These are phyloP conservation scores for Drosophila greeni DNA, from an alignment of 2,888 invertebrate genomes.

Conservation along the genomic window DNA sequence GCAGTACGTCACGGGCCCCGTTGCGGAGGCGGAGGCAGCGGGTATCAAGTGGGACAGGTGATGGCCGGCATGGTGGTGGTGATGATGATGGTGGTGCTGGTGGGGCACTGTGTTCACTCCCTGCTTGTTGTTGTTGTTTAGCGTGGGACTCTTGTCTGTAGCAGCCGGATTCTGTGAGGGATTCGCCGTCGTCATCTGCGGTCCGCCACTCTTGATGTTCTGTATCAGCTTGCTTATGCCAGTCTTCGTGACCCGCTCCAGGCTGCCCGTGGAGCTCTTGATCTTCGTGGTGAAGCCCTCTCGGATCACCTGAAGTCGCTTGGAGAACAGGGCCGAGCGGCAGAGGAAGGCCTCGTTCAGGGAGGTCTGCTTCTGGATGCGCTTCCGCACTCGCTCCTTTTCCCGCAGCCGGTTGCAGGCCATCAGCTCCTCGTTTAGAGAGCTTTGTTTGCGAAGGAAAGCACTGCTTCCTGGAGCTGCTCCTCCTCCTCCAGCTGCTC, in stretches of 20 bases:
- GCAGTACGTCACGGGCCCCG: conserved; percentile 74
- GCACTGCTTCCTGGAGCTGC: conserved; percentile 19
- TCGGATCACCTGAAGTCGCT: conserved; percentile 78
- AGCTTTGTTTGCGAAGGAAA: conserved; percentile 85
- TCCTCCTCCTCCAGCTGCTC: conserved; percentile 28
- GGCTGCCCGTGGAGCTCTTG: conserved; percentile 89
- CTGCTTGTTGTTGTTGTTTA: conserved; percentile 38
- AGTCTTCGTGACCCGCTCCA: conserved; percentile 90
- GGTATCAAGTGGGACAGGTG: conserved; percentile 45
- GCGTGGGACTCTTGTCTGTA: conserved; percentile 18
- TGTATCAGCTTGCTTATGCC: conserved; percentile 91
- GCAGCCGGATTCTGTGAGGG: neutral
- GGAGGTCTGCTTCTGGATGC: conserved; percentile 93
- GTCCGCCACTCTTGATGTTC: conserved; percentile 84
- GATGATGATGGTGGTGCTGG: conserved; percentile 57
- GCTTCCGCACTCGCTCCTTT: conserved; percentile 88
- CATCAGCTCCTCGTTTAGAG: conserved; percentile 93
- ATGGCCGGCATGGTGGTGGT: conserved; percentile 64
- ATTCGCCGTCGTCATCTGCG: conserved; percentile 48
- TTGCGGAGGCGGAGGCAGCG: conserved; percentile 28
- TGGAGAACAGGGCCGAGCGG: conserved; percentile 77
- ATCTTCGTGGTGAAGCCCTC: conserved; percentile 90
- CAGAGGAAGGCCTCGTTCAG: conserved; percentile 91
- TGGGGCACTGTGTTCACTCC: conserved; percentile 16
- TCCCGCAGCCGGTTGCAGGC: conserved; percentile 90